Conservation (phyloP, 1,140 invertebrate genomes). For the Hylaeus volcanicus region DNA sequence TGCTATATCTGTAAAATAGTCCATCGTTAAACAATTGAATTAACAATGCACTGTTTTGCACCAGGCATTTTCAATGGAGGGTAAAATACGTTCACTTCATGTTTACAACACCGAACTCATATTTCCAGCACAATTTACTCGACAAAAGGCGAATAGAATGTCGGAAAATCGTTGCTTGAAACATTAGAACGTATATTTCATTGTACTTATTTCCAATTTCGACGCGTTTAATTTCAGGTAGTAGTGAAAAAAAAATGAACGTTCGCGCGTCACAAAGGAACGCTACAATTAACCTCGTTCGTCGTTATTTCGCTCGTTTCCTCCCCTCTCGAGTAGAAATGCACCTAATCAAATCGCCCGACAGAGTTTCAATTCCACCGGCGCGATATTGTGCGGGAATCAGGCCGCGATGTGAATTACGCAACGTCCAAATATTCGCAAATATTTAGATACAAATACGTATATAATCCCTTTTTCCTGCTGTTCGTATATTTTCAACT, state of each 20-base stretch:
- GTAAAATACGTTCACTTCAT: no score
- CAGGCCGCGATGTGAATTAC: not conserved
- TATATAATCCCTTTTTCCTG: no score
- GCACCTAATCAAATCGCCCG: slow-evolving; percentile 3
- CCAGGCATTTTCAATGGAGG: no score
- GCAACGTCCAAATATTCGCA: no score
- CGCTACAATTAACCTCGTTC: slow-evolving; percentile 8
- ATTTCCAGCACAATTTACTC: no score
- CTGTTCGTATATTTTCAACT: not conserved
- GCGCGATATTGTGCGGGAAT: not conserved
- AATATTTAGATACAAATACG: not conserved
- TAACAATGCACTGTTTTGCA: no score
- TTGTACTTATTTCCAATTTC: not conserved
- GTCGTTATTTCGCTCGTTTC: not conserved
- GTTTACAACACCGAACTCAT: not conserved
- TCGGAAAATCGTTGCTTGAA: not conserved
- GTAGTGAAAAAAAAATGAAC: not conserved
- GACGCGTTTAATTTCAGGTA: not conserved
- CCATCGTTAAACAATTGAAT: no score
- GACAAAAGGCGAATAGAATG: no score
- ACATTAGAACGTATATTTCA: slow-evolving; percentile 10
- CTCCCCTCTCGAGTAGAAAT: not conserved
- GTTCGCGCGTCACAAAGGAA: not conserved
- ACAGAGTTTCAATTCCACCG: not conserved
- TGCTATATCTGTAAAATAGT: no score